Evolutionary conservation across 2,797 vertebrate species (phyloP).

Genomic region (Lepilemur ruficaudatus): DNA sequence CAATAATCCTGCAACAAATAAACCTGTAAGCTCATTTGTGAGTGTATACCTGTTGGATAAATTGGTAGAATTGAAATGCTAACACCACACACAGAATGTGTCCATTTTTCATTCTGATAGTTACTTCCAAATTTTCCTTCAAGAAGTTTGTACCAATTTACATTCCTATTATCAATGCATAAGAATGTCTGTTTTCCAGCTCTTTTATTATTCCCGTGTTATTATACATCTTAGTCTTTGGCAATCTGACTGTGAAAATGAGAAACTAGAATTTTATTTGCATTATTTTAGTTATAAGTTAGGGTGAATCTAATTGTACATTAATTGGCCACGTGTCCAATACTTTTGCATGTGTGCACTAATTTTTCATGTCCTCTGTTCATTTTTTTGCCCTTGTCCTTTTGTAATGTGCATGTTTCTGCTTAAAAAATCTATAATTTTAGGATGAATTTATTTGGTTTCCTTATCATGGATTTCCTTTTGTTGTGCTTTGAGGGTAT

Average conservation of each 20-base stretch:
- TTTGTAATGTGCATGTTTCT: background rate
- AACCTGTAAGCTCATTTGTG: background rate
- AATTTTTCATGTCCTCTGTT: background rate
- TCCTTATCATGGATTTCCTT: background rate
- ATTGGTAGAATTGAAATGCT: background rate
- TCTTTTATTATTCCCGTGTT: background rate
- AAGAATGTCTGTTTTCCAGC: background rate
- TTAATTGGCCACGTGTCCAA: background rate
- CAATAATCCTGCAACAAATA: background rate
- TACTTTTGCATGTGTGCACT: background rate
- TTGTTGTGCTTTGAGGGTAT: background rate
- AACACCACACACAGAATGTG: background rate
- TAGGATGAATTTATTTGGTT: background rate
- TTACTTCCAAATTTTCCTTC: background rate
- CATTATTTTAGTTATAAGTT: background rate
- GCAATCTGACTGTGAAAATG: background rate
- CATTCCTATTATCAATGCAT: background rate
- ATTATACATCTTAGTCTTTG: background rate
- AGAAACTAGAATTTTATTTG: background rate
- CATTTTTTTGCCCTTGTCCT: background rate
- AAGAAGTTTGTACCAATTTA: background rate
- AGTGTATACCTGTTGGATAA: fast-evolving
- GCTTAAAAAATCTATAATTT: background rate
- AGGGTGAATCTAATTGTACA: background rate
- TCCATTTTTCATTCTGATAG: background rate